These are phyloP conservation scores for Cetoscarus ocellatus DNA, from an alignment of 2,797 vertebrate species.

Conservation along the genomic window DNA sequence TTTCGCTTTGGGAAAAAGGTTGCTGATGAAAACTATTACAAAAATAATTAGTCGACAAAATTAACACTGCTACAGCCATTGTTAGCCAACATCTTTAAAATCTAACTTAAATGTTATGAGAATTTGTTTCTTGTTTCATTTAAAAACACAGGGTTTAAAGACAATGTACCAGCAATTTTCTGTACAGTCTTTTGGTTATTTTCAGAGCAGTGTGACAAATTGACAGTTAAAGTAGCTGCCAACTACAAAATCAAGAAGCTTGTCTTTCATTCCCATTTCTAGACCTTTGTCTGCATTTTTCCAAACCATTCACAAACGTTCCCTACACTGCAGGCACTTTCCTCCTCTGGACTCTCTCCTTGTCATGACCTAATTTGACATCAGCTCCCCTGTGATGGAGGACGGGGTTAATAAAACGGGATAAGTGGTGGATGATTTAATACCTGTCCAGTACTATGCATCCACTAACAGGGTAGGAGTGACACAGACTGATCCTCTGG, in stretches of 20 bases:
- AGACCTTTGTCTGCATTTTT: neutral
- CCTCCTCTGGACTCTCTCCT: neutral
- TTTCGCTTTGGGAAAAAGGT: too few species aligned
- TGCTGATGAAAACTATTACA: too few species aligned
- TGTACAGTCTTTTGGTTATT: too few species aligned
- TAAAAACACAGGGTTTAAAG: too few species aligned
- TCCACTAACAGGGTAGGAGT: slow-evolving; percentile 11
- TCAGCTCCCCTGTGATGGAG: neutral
- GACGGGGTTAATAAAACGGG: slow-evolving; percentile 43
- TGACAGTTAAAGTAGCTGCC: too few species aligned
- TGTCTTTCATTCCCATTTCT: neutral
- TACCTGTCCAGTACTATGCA: slow-evolving; percentile 19
- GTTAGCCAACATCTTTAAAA: too few species aligned
- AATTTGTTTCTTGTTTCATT: too few species aligned
- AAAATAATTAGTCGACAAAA: too few species aligned
- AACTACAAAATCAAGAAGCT: neutral
- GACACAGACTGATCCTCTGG: slow-evolving; percentile 49
- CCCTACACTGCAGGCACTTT: neutral
- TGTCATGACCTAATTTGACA: slow-evolving; percentile 1
- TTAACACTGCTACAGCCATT: too few species aligned
- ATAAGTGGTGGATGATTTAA: slow-evolving; percentile 56
- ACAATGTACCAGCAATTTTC: too few species aligned
- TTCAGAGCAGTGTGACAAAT: too few species aligned
- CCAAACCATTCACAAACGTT: neutral
- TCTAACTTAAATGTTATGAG: too few species aligned